Percentiles rank a stretch among this genome's conserved stretches.
phyloP scores from a whole-genome alignment of 2,113 vertebrate genomes.

The Azemiops feae region DNA sequence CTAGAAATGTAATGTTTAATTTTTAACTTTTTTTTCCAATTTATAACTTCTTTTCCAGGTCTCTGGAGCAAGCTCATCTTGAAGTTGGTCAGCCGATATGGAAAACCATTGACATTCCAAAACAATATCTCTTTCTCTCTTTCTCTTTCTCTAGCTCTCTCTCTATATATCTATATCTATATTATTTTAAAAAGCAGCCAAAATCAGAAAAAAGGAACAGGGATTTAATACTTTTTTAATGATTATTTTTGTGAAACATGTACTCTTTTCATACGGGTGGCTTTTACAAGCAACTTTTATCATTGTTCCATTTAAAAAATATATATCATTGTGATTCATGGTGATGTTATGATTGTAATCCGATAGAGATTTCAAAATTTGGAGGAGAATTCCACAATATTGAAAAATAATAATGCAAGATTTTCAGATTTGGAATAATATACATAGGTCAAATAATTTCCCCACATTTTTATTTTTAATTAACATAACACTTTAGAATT shows the following conservation, averaged over 20 bases:
- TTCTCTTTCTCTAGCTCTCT: slow-evolving; percentile 63
- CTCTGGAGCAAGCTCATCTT: slow-evolving; percentile 96
- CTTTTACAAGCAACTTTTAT: slow-evolving; percentile 81
- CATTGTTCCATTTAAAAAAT: slow-evolving; percentile 69
- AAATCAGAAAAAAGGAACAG: slow-evolving; percentile 84
- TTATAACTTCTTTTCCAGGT: slow-evolving; percentile 84
- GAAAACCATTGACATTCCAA: slow-evolving; percentile 99
- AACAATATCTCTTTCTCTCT: slow-evolving; percentile 73
- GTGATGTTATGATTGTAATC: slow-evolving; percentile 74
- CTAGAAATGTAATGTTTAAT: slow-evolving; percentile 57
- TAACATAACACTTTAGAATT: slow-evolving; percentile 24
- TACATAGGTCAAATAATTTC: slow-evolving; percentile 58
- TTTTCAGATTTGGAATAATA: slow-evolving; percentile 54
- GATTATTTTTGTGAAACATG: slow-evolving; percentile 84
- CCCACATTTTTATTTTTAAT: slow-evolving; percentile 53
- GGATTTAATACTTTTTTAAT: slow-evolving; percentile 84
- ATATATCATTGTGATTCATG: slow-evolving; percentile 69
- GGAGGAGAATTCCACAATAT: slow-evolving; percentile 64
- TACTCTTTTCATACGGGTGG: slow-evolving; percentile 83
- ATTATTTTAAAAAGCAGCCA: slow-evolving; percentile 75
- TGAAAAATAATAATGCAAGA: slow-evolving; percentile 64
- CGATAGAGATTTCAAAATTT: slow-evolving; percentile 69
- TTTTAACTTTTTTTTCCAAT: slow-evolving; percentile 75
- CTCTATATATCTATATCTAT: slow-evolving; percentile 59
- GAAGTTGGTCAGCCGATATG: slow-evolving; percentile 86